A percentile compares a stretch with the other conserved stretches of the same genome.
phyloP scores from a whole-genome alignment of 2,888 invertebrate genomes.

The Alloscopus bannaensis region DNA sequence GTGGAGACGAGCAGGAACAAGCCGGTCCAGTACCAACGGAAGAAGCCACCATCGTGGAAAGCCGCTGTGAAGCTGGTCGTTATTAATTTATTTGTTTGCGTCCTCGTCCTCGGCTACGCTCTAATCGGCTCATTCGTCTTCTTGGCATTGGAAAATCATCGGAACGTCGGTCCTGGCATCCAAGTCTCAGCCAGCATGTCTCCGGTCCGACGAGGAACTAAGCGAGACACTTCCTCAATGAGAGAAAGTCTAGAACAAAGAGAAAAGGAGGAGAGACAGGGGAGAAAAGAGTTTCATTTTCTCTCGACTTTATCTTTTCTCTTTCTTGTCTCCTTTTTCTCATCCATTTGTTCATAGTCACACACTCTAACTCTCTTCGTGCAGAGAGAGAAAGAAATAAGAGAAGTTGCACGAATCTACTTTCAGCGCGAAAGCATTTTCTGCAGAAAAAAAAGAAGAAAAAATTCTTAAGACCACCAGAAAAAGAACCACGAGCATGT shows the following conservation, averaged over 20 bases:
- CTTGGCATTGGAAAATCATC: conserved; percentile 83
- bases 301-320: too few species aligned
- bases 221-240: too few species aligned
- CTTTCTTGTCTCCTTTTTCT: too few species aligned
- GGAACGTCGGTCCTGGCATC: conserved; percentile 63
- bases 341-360: too few species aligned
- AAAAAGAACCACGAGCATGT: too few species aligned
- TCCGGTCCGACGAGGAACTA: conserved; percentile 66
- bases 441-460: too few species aligned
- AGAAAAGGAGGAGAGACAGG: not conserved
- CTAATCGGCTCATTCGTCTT: conserved; percentile 84
- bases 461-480: too few species aligned
- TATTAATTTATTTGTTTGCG: conserved; percentile 89
- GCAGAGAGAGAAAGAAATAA: too few species aligned
- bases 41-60: conserved; percentile 70
- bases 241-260: not conserved
- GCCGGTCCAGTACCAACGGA: conserved; percentile 60
- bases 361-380: too few species aligned
- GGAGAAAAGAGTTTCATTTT: too few species aligned
- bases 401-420: too few species aligned
- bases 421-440: too few species aligned
- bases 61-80: conserved; percentile 75
- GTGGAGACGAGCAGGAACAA: conserved; percentile 66
- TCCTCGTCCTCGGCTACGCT: conserved; percentile 88
- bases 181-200: conserved; percentile 71